These are phyloP conservation scores for Hycleus cichorii DNA, from an alignment of 1,140 invertebrate species.

Conservation along the genomic window DNA sequence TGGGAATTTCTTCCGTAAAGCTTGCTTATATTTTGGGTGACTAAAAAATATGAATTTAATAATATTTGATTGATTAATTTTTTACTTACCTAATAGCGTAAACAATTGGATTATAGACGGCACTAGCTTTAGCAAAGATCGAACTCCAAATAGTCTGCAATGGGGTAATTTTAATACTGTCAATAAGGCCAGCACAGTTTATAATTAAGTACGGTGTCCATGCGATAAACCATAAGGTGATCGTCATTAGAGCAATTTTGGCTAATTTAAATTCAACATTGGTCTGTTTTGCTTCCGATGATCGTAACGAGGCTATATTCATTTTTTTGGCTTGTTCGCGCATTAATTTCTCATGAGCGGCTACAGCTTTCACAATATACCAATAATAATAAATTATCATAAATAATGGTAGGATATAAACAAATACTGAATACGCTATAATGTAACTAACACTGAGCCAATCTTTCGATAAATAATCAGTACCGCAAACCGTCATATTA, in stretches of 20 bases:
- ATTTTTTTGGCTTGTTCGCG: conserved; percentile 77
- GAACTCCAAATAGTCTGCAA: conserved; percentile 70
- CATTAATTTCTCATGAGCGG: conserved; percentile 73
- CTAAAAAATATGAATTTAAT: conserved; percentile 39
- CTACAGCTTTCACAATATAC: conserved; percentile 70
- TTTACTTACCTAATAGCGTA: conserved; percentile 63
- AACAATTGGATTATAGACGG: conserved; percentile 75
- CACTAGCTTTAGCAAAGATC: conserved; percentile 70
- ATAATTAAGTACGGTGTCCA: conserved; percentile 78
- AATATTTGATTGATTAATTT: too few relatives aligned
- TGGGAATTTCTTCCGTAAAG: conserved; percentile 63
- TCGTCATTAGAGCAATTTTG: conserved; percentile 74
- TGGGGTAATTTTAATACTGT: conserved; percentile 57
- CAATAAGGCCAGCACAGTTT: conserved; percentile 68
- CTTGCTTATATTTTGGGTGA: conserved; percentile 68
- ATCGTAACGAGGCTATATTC: conserved; percentile 70
- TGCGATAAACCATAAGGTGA: conserved; percentile 74
- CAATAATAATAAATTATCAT: conserved; percentile 70
- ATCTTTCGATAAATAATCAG: conserved; percentile 67
- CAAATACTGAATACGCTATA: conserved; percentile 58
- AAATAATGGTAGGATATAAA: conserved; percentile 63
- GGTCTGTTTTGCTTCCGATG: conserved; percentile 55
- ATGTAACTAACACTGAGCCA: conserved; percentile 60
- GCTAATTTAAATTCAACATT: conserved; percentile 69
- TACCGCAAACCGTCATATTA: conserved; percentile 78